Conservation (phyloP, 2,888 invertebrate genomes). For the Cryptocheilus praepositus region DNA sequence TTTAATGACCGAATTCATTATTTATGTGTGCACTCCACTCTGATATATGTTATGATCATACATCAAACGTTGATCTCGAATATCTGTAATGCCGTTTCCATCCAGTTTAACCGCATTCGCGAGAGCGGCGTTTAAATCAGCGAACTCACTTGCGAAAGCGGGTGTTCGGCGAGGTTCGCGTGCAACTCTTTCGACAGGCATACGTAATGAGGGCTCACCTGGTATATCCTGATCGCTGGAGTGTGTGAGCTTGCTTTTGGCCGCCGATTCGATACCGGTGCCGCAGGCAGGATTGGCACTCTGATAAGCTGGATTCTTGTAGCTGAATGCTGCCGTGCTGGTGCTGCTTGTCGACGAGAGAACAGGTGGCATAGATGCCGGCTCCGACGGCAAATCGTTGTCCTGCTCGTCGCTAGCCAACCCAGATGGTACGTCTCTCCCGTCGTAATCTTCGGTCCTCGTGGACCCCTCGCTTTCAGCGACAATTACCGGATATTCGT, state of each 20-base stretch:
- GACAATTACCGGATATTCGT: conserved; percentile 76
- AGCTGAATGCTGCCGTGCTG: conserved; percentile 77
- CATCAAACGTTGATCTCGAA: too few species aligned
- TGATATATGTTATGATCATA: too few species aligned
- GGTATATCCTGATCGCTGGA: conserved; percentile 76
- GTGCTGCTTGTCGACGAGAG: conserved; percentile 68
- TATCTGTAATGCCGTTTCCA: too few species aligned
- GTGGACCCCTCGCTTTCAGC: conserved; percentile 74
- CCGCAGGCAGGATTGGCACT: conserved; percentile 80
- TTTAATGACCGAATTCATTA: too few species aligned
- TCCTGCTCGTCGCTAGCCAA: conserved; percentile 67
- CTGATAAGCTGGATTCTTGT: conserved; percentile 85
- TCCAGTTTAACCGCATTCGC: too few species aligned
- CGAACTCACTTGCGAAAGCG: too few species aligned
- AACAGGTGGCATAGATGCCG: conserved; percentile 78
- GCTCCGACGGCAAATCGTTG: conserved; percentile 76
- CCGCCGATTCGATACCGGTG: conserved; percentile 48
- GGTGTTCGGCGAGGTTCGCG: too few species aligned
- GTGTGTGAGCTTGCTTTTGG: conserved; percentile 61
- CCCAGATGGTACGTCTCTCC: conserved; percentile 75
- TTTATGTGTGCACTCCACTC: too few species aligned
- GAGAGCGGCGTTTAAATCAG: too few species aligned
- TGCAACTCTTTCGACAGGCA: too few species aligned
- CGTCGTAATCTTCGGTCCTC: conserved; percentile 74
- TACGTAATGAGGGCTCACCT: conserved; percentile 47